Conservation (phyloP, 1,140 invertebrate genomes). For the Ostrea edulis region DNA sequence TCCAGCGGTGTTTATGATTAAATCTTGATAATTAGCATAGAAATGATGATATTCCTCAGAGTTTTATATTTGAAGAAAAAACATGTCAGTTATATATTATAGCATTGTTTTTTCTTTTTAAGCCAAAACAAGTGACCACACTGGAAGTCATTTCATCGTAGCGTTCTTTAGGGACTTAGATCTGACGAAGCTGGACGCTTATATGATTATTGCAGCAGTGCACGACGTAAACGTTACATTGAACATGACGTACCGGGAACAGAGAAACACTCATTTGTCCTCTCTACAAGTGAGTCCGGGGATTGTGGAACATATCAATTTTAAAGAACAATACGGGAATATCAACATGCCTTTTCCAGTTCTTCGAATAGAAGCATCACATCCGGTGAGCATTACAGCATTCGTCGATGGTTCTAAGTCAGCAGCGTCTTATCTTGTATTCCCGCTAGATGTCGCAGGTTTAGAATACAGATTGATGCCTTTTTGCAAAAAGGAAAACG, state of each 20-base stretch:
- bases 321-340: neutral
- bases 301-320: neutral
- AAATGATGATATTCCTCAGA: too few species aligned
- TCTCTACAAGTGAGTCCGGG: neutral
- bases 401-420: neutral
- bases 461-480: slow-evolving; percentile 12
- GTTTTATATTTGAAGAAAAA: too few species aligned
- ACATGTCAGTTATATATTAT: too few species aligned
- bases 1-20: too few species aligned
- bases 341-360: slow-evolving; percentile 9
- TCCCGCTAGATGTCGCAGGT: neutral
- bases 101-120: neutral
- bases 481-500: neutral
- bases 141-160: neutral
- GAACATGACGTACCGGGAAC: neutral
- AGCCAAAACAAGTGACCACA: neutral
- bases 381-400: neutral
- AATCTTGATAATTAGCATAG: too few species aligned
- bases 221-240: neutral
- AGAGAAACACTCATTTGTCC: neutral
- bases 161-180: slow-evolving; percentile 4
- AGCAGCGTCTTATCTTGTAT: neutral
- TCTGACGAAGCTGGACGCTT: neutral
- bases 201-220: neutral
- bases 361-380: neutral